Base-by-base conservation (phyloP, 2,888 invertebrate species). In the Diaperis boleti region DNA sequence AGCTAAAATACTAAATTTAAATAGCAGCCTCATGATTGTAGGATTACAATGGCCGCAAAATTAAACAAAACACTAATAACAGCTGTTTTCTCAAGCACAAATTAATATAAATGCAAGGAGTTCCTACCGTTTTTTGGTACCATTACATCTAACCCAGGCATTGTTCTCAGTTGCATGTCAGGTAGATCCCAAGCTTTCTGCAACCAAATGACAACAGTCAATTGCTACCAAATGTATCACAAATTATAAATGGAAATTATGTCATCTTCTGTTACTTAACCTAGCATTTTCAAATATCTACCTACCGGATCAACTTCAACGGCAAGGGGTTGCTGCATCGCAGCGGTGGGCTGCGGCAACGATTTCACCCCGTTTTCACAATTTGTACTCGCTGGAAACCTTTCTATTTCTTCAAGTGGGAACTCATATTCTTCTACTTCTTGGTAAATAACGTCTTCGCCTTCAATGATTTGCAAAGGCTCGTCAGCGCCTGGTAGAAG, bases 401-500 rank as follows among this genome's bases (percentile, higher is more conserved):
- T 37, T 14, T 55, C 62, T 15, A 67, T 60, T 41, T 68, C 64
- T 45, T 69, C 63, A n/a, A n/a, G n/a, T 13, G 33, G 17, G 57
- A 29, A 50, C 35, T 69, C 69, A 20, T 68, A 69, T 18, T 66
- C 68, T 4, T 67, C 62, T 85, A 82, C 78, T 71, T 76, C 75
- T 10, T 72, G 74, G 7, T 83, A 83, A 72, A 90, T 91, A 75
- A 89, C 87, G 31, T 94, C 85, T 1, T 93, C 90, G 69, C 89
- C 87, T 71, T 67, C 67, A 6, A 44, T 41, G 7, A 44, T 64
- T 22, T 72, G 68, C 35, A 79, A 71, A 1, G 77, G 77, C 59
- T 72, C 68, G 13, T 92, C 90, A 22, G 90, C 89, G 61, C 91
- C 92, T 60, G 89, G 89, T 82, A 95, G 93, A 76, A 91, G 90